Conservation (phyloP, 2,888 invertebrate genomes). For the Dasypogon diadema region DNA sequence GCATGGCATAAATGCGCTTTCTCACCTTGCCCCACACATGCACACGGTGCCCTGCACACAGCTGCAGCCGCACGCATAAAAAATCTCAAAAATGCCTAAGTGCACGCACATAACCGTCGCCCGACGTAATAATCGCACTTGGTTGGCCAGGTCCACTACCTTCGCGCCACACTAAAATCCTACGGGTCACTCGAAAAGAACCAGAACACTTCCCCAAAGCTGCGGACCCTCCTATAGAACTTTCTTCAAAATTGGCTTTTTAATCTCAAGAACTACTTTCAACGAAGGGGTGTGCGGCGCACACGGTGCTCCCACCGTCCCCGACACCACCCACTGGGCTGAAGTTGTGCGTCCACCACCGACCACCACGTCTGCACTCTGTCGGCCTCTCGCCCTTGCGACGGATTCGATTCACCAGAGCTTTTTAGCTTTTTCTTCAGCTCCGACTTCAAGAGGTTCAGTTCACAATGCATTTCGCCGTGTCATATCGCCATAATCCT, state of each 20-base stretch:
- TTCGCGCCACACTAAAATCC: slow-evolving; percentile 8
- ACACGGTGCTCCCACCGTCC: background rate
- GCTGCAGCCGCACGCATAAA: slow-evolving; percentile 30
- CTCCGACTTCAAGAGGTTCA: slow-evolving; percentile 1
- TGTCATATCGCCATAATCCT: slow-evolving; percentile 23
- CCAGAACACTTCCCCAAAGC: slow-evolving; percentile 29
- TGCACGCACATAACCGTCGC: slow-evolving; percentile 24
- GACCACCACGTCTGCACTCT: slow-evolving; percentile 34
- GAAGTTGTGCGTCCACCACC: slow-evolving; percentile 9
- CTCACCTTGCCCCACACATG: slow-evolving; percentile 24
- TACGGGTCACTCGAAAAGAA: slow-evolving; percentile 35
- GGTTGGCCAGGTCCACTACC: slow-evolving; percentile 27
- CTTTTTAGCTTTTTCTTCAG: slow-evolving; percentile 29
- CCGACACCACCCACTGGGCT: slow-evolving; percentile 30
- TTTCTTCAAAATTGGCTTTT: slow-evolving; percentile 44
- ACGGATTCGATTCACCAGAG: slow-evolving; percentile 25
- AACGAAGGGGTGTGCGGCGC: background rate
- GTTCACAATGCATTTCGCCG: slow-evolving; percentile 36
- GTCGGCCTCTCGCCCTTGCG: slow-evolving; percentile 30
- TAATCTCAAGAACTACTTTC: slow-evolving; percentile 43
- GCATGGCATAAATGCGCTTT: slow-evolving; percentile 36
- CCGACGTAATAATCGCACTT: slow-evolving; percentile 5
- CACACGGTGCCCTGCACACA: slow-evolving; percentile 4
- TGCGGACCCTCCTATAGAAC: slow-evolving; percentile 27
- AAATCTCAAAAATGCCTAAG: slow-evolving; percentile 39